A percentile compares a stretch with the other conserved stretches of the same genome.
Conservation (phyloP, 37 sponge, comb jelly and placozoan species). For the Petrosia ficiformis region DNA sequence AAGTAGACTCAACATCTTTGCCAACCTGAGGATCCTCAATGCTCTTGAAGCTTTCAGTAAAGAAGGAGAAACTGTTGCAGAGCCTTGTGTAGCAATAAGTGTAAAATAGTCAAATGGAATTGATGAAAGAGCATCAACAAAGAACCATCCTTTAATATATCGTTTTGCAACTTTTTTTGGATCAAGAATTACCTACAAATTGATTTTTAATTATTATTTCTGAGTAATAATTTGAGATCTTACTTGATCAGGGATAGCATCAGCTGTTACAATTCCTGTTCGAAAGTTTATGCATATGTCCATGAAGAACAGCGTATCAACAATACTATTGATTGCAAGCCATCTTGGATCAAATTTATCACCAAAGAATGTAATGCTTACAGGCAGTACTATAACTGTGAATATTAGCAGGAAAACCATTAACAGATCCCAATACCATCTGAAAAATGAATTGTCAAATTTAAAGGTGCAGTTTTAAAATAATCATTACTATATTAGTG, state of each 20-base stretch:
- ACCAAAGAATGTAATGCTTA: slow-evolving; percentile 45
- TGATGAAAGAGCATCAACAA: slow-evolving; percentile 35
- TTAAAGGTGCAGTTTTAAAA: no score
- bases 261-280: slow-evolving; percentile 51
- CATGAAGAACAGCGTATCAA: slow-evolving; percentile 57
- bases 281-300: slow-evolving; percentile 60
- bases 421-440: slow-evolving; percentile 55
- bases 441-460: no score
- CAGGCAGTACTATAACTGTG: slow-evolving; percentile 48
- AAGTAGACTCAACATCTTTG: slow-evolving; percentile 59
- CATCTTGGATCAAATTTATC: slow-evolving; percentile 32
- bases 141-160: slow-evolving; percentile 49
- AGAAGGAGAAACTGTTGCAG: neutral
- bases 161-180: no score
- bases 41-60: slow-evolving; percentile 27
- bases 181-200: no score
- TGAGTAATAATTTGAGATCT: no score
- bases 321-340: slow-evolving; percentile 43
- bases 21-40: slow-evolving; percentile 44
- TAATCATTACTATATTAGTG: no score
- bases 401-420: slow-evolving; percentile 36
- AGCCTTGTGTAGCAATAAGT: neutral
- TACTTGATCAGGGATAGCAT: no score
- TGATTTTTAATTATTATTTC: no score
- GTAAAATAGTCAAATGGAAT: slow-evolving; percentile 67